A percentile compares a stretch with the other conserved stretches of the same genome.
phyloP scores from a whole-genome alignment of 2,888 invertebrate species.

The Catocala sponsa region DNA sequence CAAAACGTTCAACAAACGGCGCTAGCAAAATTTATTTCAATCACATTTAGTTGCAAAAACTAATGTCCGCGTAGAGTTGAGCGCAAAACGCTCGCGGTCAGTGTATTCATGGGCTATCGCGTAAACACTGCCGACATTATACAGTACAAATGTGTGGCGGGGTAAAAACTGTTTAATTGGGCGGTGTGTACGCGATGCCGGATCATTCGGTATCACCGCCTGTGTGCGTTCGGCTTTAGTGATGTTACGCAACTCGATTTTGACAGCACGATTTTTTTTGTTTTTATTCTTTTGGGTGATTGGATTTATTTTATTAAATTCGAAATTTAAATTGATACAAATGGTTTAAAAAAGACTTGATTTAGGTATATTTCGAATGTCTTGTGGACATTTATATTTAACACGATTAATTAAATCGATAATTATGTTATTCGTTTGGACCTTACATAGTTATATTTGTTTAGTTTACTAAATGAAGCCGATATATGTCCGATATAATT shows the following conservation, averaged over 20 bases:
- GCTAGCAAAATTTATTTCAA: conserved; percentile 33
- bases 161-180: conserved; percentile 86
- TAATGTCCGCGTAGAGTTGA: conserved; percentile 19
- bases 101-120: conserved; percentile 50
- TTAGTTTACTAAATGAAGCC: too few relatives aligned
- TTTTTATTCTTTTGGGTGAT: background rate
- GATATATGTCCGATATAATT: too few relatives aligned
- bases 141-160: conserved; percentile 75
- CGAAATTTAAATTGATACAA: too few relatives aligned
- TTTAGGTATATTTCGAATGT: too few relatives aligned
- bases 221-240: conserved; percentile 68
- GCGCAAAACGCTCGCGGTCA: conserved; percentile 25
- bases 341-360: too few relatives aligned
- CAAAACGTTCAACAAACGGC: conserved; percentile 7
- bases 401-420: too few relatives aligned
- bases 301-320: background rate
- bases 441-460: too few relatives aligned
- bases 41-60: conserved; percentile 53
- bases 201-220: conserved; percentile 79
- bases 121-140: conserved; percentile 66
- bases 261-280: conserved; percentile 19
- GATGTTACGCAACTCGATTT: conserved; percentile 54
- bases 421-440: too few relatives aligned
- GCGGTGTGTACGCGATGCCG: conserved; percentile 66
- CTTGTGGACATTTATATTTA: too few relatives aligned